A percentile compares a stretch with the other conserved stretches of the same genome.
phyloP scores from a whole-genome alignment of 1,140 invertebrate species.

The Neotoxoptera formosana region DNA sequence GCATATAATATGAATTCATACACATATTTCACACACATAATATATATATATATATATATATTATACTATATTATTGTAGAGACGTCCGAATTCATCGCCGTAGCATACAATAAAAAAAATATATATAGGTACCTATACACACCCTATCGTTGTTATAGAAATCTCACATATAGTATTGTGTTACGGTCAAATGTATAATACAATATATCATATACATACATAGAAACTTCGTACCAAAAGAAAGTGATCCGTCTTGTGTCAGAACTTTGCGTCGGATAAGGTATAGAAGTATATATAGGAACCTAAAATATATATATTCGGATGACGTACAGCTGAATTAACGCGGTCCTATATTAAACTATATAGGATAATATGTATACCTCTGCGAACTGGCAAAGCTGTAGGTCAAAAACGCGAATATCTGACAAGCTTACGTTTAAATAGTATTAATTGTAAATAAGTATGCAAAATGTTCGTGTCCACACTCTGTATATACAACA shows the following conservation, averaged over 20 bases:
- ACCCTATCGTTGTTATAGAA: background rate
- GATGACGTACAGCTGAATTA: background rate
- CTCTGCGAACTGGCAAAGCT: background rate
- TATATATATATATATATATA: too few species aligned
- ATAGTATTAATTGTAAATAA: background rate
- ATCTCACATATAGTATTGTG: constrained; percentile 5
- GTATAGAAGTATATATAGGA: background rate
- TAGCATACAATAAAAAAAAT: background rate
- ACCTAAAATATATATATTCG: background rate
- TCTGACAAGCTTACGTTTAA: background rate
- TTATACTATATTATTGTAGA: background rate
- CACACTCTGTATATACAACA: background rate
- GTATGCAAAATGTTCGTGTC: background rate
- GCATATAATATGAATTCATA: background rate
- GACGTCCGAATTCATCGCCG: background rate
- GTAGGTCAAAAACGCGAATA: background rate
- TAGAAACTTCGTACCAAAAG: constrained; percentile 11
- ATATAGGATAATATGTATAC: background rate
- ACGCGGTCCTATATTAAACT: background rate
- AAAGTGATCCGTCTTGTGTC: constrained; percentile 45
- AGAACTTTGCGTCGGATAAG: constrained; percentile 29
- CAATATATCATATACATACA: background rate
- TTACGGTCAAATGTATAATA: background rate
- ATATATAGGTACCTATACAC: background rate
- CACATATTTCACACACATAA: background rate